Conservation (phyloP, 2,888 invertebrate species). For the Melinopterus prodromus region DNA sequence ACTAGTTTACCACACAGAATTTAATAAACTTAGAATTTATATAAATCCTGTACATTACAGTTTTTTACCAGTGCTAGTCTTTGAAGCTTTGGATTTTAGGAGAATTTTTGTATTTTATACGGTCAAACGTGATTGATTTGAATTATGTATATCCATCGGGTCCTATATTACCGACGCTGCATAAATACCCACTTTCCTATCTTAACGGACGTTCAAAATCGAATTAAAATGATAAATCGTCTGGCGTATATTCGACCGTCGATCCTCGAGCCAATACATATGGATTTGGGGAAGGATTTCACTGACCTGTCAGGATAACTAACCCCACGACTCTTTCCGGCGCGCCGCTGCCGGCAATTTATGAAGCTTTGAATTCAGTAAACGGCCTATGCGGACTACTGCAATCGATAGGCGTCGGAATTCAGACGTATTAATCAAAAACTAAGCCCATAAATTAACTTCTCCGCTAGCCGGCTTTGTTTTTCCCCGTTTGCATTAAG, state of each 20-base stretch:
- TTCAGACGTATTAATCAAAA: constrained; percentile 18
- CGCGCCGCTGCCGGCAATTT: constrained; percentile 16
- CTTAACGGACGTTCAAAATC: background rate
- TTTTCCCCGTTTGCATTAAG: background rate
- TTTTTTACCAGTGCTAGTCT: too few species aligned
- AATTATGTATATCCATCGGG: too few species aligned
- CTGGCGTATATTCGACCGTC: too few species aligned
- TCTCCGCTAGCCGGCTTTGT: background rate
- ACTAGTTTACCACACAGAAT: too few species aligned
- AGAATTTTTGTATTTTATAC: too few species aligned
- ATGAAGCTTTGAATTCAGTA: background rate
- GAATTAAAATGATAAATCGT: constrained; percentile 24
- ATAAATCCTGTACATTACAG: too few species aligned
- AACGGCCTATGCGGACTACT: background rate
- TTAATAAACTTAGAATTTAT: too few species aligned
- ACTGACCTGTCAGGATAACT: constrained; percentile 32
- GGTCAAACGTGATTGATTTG: too few species aligned
- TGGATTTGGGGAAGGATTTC: constrained; percentile 6
- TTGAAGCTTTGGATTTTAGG: too few species aligned
- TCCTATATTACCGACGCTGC: too few species aligned
- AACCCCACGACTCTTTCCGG: constrained; percentile 29
- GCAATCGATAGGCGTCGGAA: background rate
- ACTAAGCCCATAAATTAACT: background rate
- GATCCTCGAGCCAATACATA: constrained; percentile 15
- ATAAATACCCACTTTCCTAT: too few species aligned